A percentile compares a stretch with the other conserved stretches of the same genome.
Evolutionary conservation across 2,888 invertebrate species (phyloP).

Genomic region (Tipula confusa): DNA sequence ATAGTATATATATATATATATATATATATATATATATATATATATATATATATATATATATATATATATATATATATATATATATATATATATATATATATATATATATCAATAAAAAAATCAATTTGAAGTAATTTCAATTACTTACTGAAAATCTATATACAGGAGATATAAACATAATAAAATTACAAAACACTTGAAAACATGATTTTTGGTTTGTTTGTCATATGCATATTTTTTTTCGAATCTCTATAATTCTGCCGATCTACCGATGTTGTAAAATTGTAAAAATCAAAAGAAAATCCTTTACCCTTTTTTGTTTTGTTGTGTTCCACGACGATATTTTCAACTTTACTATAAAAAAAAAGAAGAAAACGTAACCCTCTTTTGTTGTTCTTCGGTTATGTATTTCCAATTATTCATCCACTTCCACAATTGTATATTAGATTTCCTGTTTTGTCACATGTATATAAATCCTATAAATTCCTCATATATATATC

Average conservation of each 20-base stretch:
- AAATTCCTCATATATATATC: neutral
- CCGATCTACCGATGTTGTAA: neutral
- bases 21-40: no score
- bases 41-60: no score
- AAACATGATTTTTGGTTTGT: neutral
- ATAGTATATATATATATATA: no score
- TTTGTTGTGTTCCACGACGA: neutral
- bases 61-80: no score
- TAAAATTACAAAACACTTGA: neutral
- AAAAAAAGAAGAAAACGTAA: neutral
- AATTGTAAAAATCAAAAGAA: neutral
- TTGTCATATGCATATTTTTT: neutral
- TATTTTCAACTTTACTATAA: neutral
- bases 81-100: no score
- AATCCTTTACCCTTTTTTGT: neutral
- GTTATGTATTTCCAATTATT: conserved; percentile 25
- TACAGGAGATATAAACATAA: neutral
- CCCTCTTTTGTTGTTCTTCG: neutral
- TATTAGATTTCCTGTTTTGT: conserved; percentile 20
- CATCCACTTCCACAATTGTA: neutral
- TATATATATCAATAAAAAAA: no score
- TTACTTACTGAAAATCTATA: neutral
- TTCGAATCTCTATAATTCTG: neutral
- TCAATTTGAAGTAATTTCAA: neutral
- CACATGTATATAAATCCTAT: neutral